Percentiles rank a stretch among this genome's conserved stretches.
Evolutionary conservation across 2,113 vertebrate genomes (phyloP).

Genomic region (Leucosticte australis): DNA sequence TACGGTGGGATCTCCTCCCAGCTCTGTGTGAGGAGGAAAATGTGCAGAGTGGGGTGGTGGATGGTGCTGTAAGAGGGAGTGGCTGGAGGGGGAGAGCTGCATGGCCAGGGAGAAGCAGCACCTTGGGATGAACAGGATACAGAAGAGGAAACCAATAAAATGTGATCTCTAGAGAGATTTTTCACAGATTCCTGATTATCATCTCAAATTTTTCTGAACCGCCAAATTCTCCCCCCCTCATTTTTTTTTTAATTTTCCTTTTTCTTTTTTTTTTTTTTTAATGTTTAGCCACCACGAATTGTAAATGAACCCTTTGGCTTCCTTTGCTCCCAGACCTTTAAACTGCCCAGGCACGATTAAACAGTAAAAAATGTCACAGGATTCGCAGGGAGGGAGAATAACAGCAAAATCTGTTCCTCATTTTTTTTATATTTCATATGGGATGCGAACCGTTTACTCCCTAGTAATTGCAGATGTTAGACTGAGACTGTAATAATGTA

Average conservation of each 20-base stretch:
- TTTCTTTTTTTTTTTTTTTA: background rate
- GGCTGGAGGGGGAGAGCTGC: background rate
- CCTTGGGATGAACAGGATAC: background rate
- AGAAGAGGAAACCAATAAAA: background rate
- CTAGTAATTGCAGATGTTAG: conserved; percentile 70
- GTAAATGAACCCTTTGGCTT: conserved; percentile 5
- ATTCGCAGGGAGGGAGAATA: conserved; percentile 40
- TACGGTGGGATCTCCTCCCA: background rate
- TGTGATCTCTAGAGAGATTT: background rate
- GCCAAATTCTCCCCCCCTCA: background rate
- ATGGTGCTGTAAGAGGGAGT: background rate
- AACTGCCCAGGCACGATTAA: conserved; percentile 34
- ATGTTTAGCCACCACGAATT: background rate
- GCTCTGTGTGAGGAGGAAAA: background rate
- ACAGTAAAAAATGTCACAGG: conserved; percentile 37
- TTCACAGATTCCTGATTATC: background rate
- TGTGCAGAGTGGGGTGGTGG: background rate
- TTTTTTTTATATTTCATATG: conserved; percentile 68
- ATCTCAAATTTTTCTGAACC: background rate
- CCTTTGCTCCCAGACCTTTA: conserved; percentile 12
- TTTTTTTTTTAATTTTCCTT: background rate
- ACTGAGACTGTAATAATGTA: conserved; percentile 56
- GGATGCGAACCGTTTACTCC: conserved; percentile 62
- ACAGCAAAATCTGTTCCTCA: conserved; percentile 65
- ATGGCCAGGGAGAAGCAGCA: background rate